A percentile compares a stretch with the other conserved stretches of the same genome.
phyloP scores from a whole-genome alignment of 1,140 invertebrate species.

The Hylaeus volcanicus region DNA sequence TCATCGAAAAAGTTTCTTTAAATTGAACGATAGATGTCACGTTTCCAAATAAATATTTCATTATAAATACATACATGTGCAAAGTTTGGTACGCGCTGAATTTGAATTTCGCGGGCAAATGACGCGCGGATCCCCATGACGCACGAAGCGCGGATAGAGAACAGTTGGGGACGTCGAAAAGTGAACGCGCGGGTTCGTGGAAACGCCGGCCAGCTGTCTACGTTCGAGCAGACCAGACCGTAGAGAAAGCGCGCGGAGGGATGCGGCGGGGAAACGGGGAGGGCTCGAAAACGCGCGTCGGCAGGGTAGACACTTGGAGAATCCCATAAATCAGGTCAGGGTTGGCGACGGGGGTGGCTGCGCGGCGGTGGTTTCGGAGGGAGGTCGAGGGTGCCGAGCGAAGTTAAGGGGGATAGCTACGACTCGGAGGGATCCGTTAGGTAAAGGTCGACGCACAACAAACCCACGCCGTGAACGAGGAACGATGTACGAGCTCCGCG shows the following conservation, averaged over 20 bases:
- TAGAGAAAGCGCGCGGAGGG: slow-evolving; percentile 15
- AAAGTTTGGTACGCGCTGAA: slow-evolving; percentile 19
- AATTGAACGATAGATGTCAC: too few species aligned
- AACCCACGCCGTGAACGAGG: slow-evolving; percentile 65
- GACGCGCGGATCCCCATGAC: not conserved
- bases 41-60: too few species aligned
- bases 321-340: slow-evolving; percentile 82
- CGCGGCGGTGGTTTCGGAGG: slow-evolving; percentile 60
- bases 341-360: slow-evolving; percentile 76
- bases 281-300: slow-evolving; percentile 69
- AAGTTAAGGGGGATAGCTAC: slow-evolving; percentile 57
- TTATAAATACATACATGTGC: too few species aligned
- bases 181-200: slow-evolving; percentile 39
- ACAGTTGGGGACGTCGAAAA: not conserved
- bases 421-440: slow-evolving; percentile 67
- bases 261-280: slow-evolving; percentile 13
- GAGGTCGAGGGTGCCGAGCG: slow-evolving; percentile 41
- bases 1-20: too few species aligned
- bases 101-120: too few species aligned
- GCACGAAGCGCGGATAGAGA: not conserved
- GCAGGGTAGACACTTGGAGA: slow-evolving; percentile 77
- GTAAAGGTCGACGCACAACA: slow-evolving; percentile 80
- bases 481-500: slow-evolving; percentile 21
- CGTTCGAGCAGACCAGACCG: slow-evolving; percentile 21
- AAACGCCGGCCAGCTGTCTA: slow-evolving; percentile 79